Conservation (phyloP, 2,797 vertebrate species). For the Phoeniculus purpureus region DNA sequence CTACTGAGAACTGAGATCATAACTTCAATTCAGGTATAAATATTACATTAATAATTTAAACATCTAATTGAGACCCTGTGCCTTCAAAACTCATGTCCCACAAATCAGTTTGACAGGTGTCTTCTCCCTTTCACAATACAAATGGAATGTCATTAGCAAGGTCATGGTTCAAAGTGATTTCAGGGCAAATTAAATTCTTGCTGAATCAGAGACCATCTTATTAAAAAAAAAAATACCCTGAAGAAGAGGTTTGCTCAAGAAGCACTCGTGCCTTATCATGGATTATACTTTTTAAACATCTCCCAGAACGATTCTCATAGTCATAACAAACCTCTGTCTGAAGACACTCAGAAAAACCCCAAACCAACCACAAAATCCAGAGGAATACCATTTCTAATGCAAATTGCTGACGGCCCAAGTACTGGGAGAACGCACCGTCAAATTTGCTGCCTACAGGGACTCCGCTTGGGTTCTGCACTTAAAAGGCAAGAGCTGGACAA, state of each 20-base stretch:
- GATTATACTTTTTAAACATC: not conserved
- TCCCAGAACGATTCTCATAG: not conserved
- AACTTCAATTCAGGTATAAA: not conserved
- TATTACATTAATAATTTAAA: no score
- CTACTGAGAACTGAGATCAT: not conserved
- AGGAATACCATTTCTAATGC: not conserved
- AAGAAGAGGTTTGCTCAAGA: not conserved
- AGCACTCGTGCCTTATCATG: not conserved
- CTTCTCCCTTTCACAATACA: not conserved
- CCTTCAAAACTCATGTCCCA: not conserved
- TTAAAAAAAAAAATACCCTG: not conserved
- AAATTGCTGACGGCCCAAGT: not conserved
- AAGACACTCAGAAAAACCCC: not conserved
- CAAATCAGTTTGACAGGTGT: not conserved
- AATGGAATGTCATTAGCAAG: not conserved
- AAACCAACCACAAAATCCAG: not conserved
- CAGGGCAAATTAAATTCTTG: not conserved
- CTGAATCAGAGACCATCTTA: not conserved
- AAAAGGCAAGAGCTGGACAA: not conserved
- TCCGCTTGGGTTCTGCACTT: not conserved
- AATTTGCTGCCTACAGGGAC: not conserved
- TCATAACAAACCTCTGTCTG: not conserved
- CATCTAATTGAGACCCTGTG: not conserved
- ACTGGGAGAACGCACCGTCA: fast-evolving
- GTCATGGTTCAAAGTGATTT: not conserved